Evolutionary conservation across 2,797 vertebrate species (phyloP), one percentile per base, ranked within the genome.

Genomic region (Neoniphon sammara): DNA sequence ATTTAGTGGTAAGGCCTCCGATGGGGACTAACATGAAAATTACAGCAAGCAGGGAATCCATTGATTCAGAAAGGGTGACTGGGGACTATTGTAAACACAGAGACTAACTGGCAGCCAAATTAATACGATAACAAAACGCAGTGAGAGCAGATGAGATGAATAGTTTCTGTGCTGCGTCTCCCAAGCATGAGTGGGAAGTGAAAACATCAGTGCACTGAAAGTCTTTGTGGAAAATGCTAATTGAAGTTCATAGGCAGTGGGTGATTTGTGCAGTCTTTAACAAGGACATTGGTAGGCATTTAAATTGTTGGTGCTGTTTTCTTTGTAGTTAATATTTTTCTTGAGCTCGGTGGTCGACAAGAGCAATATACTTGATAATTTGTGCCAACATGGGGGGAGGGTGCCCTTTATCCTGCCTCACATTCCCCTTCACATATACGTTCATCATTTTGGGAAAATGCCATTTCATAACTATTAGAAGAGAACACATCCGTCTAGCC

Each of bases 11-110:
- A 11, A 66, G 46, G 70, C 66, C 36, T 21, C 76, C 47, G 46
- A 87, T 55, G 70, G 63, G 47, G 66, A 84, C 81, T 70, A 80
- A 85, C 71, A 65, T 70, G 83, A 86, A 86, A 86, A 83, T 78
- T 46, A 82, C 55, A 73, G 52, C 67, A 74, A 71, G 61, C 65
- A 66, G 30, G 46, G 46, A 62, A 63, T 14, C 36, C 42, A 64
- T 30, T 70, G 77, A 87, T 63, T 82, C 39, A 79, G 77, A 63
- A 54, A 65, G 14, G 61, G 46, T 42, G 50, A 64, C 47, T 10
- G 30, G 46, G 62, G 69, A 81, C 34, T 55, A 36, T 20, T 63
- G 42, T 44, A 23, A 70, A 52, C 68, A 67, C 52, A 66, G 5
- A 73, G 60, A 57, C 63, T 49, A 77, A 64, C 67, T 72, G 75